phyloP scores from a whole-genome alignment of 2,888 invertebrate genomes.

The Orchestes rusci region DNA sequence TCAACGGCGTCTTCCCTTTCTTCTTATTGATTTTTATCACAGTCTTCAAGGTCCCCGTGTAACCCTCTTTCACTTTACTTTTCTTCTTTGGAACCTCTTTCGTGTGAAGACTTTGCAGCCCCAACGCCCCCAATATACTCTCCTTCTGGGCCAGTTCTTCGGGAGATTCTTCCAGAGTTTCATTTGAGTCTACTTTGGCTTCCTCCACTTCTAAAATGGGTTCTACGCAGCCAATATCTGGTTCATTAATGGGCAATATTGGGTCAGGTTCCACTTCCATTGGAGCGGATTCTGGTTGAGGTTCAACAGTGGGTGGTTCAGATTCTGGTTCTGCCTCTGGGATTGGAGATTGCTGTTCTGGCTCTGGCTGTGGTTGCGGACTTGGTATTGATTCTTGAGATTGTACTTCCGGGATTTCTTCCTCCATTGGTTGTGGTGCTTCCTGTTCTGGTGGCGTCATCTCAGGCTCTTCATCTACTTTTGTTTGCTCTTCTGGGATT shows the following conservation, averaged over 20 bases:
- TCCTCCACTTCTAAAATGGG: constrained; percentile 3
- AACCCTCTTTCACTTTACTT: constrained; percentile 39
- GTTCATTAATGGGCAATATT: neutral
- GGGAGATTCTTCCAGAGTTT: constrained; percentile 26
- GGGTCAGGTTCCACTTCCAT: constrained; percentile 13
- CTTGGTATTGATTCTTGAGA: neutral
- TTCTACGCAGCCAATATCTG: constrained; percentile 2
- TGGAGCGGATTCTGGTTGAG: neutral
- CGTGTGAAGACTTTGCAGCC: constrained; percentile 66
- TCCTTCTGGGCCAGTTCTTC: constrained; percentile 51
- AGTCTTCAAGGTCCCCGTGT: constrained; percentile 76
- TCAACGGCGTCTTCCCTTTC: constrained; percentile 62
- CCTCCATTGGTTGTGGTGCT: neutral
- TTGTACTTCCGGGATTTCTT: neutral
- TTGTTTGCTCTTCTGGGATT: neutral
- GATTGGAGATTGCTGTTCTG: neutral
- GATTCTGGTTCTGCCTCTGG: neutral
- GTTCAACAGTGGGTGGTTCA: neutral
- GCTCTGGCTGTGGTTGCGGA: neutral
- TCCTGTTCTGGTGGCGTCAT: neutral
- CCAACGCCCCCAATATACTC: constrained; percentile 63
- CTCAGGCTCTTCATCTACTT: neutral
- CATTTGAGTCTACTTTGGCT: neutral
- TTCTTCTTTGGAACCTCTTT: constrained; percentile 46
- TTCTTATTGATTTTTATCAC: constrained; percentile 74